A percentile compares a stretch with the other conserved stretches of the same genome.
Evolutionary conservation across 2,797 vertebrate genomes (phyloP).

Genomic region (Tragelaphus oryx): DNA sequence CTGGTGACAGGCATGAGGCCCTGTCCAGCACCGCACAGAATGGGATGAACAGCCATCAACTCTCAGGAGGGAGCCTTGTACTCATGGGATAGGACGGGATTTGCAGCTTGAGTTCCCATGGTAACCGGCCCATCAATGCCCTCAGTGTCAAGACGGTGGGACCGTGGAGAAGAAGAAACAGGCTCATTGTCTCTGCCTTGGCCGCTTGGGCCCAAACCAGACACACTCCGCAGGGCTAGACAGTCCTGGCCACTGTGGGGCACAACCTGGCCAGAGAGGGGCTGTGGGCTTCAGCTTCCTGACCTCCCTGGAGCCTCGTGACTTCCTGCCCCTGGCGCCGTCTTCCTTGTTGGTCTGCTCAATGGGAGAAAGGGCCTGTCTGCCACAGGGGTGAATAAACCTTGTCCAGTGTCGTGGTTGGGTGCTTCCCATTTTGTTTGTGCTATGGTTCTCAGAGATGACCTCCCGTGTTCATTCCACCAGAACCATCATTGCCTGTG

Average conservation of each 20-base stretch:
- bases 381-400: neutral
- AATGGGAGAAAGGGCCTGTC: neutral
- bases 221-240: neutral
- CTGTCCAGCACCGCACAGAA: neutral
- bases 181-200: slow-evolving; percentile 65
- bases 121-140: slow-evolving; percentile 64
- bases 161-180: slow-evolving; percentile 23
- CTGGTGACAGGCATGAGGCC: neutral
- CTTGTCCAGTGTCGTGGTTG: accelerated
- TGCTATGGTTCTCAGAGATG: neutral
- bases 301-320: neutral
- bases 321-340: neutral
- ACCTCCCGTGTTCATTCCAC: neutral
- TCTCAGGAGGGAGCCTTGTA: slow-evolving; percentile 48
- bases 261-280: neutral
- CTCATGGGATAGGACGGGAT: slow-evolving; percentile 36
- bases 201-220: slow-evolving; percentile 39
- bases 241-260: neutral
- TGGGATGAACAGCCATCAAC: slow-evolving; percentile 53
- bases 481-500: neutral
- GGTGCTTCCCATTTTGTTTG: neutral
- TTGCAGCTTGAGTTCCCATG: slow-evolving; percentile 63
- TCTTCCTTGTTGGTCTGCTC: neutral
- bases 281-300: neutral
- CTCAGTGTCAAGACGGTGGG: slow-evolving; percentile 38